Evolutionary conservation across 2,888 invertebrate genomes (phyloP), one percentile per base, ranked within the genome.

Genomic region (Pandemis corylana): DNA sequence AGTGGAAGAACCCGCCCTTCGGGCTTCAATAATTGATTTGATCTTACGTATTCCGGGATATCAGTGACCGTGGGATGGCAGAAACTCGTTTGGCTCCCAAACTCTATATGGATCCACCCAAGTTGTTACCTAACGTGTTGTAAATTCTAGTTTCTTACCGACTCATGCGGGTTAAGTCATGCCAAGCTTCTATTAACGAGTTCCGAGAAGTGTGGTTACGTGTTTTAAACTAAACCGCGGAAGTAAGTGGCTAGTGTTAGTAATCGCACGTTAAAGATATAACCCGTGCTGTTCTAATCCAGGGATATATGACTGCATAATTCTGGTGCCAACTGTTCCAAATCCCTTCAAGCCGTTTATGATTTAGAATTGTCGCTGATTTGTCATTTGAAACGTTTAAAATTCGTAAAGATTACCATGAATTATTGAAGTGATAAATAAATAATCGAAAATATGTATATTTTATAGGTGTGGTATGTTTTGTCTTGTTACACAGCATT

Each of bases 371-470:
- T n/a, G 9, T 9, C 53, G 6, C 20, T 56, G 53, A 56, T 15
- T 56, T 7, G n/a, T 51, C 28, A 1, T 51, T 6, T n/a, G 1
- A 13, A 15, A 15, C 15, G 0, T n/a, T 56, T 20, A 2, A 15
- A 9, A 20, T 20, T 36, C 28, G 28, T 36, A 36, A 56, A 15
- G 15, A 20, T 9, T 20, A 9, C 9, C 15, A 20, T 56, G 53
- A 56, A 56, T 56, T 56, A 56, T 56, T 56, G 53, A 56, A 56
- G 53, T 56, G 7, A 20, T 20, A 51, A 51, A 51, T 51, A 51
- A 4, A 36, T 36, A 36, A 36, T 36, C 3, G 28, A 36, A 36
- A 36, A 1, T 36, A 36, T 36, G 28, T 36, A 36, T 36, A 36
- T 36, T 36, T 36, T 36, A 36, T 36, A 36, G 28, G 28, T 36